Conservation (phyloP, 2,113 vertebrate genomes). For the Axis porcinus region DNA sequence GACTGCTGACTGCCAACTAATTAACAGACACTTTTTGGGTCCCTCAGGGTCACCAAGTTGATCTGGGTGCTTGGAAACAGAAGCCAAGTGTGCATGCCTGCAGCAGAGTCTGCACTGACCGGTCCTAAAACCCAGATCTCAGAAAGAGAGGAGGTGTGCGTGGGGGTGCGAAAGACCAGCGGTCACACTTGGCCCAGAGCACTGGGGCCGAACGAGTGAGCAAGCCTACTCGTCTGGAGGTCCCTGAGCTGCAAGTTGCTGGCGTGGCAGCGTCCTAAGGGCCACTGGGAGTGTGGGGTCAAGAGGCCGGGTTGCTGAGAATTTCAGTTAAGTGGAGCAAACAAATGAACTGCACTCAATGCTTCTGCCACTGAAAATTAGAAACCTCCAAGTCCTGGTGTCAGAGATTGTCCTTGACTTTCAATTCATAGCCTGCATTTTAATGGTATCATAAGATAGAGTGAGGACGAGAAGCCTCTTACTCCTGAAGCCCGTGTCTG, state of each 20-base stretch:
- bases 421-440: not conserved
- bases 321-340: not conserved
- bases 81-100: not conserved
- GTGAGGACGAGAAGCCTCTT: not conserved
- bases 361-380: not conserved
- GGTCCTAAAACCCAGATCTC: not conserved
- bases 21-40: slow-evolving; percentile 12
- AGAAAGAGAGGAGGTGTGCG: fast-evolving
- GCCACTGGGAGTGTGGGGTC: not conserved
- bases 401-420: not conserved
- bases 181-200: fast-evolving
- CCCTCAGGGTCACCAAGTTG: not conserved
- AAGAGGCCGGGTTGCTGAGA: not conserved
- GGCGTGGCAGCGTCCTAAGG: not conserved
- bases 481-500: not conserved
- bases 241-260: fast-evolving
- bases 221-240: not conserved
- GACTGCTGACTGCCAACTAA: slow-evolving; percentile 42
- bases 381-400: not conserved
- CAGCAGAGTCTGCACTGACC: not conserved
- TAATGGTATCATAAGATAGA: not conserved
- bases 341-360: not conserved
- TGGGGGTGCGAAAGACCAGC: fast-evolving
- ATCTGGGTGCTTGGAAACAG: slow-evolving; percentile 13
- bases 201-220: fast-evolving